A percentile compares a stretch with the other conserved stretches of the same genome.
Evolutionary conservation across 1,140 invertebrate species (phyloP).

Genomic region (Caenorhabditis briggsae): DNA sequence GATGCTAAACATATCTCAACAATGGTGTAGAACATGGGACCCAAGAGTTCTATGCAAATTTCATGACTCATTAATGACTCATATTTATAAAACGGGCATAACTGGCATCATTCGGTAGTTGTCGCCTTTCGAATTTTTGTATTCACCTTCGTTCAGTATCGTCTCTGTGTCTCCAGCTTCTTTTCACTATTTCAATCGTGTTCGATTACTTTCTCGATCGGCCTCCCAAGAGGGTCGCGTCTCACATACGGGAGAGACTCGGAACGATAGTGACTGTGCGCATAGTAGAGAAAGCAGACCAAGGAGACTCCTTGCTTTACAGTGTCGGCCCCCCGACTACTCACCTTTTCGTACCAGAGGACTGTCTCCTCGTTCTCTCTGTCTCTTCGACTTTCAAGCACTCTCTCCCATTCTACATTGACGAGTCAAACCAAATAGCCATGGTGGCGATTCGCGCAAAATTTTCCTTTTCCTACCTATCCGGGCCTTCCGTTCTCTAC

Average conservation of each 20-base stretch:
- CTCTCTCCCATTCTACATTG: neutral
- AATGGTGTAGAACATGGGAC: no score
- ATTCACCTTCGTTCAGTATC: neutral
- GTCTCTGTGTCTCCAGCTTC: neutral
- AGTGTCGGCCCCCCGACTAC: constrained; percentile 34
- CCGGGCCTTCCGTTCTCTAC: neutral
- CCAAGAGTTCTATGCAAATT: no score
- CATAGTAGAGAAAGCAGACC: constrained; percentile 3
- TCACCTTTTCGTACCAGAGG: constrained; percentile 50
- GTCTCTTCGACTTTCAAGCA: constrained; percentile 2
- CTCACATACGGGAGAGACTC: constrained; percentile 33
- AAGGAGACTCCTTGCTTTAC: constrained; percentile 29
- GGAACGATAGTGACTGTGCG: constrained; percentile 7
- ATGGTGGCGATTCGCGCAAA: constrained; percentile 50
- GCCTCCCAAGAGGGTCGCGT: constrained; percentile 48
- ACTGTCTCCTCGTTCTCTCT: constrained; percentile 34
- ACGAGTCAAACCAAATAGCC: constrained; percentile 54
- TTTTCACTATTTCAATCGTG: neutral
- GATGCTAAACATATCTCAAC: no score
- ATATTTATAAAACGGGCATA: no score
- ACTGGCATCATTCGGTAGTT: neutral
- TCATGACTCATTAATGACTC: no score
- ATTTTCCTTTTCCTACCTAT: neutral
- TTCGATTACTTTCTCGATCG: constrained; percentile 55
- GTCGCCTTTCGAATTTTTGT: constrained; percentile 32